phyloP scores from a whole-genome alignment of 2,888 invertebrate species.

The Chrysolina oricalcia region DNA sequence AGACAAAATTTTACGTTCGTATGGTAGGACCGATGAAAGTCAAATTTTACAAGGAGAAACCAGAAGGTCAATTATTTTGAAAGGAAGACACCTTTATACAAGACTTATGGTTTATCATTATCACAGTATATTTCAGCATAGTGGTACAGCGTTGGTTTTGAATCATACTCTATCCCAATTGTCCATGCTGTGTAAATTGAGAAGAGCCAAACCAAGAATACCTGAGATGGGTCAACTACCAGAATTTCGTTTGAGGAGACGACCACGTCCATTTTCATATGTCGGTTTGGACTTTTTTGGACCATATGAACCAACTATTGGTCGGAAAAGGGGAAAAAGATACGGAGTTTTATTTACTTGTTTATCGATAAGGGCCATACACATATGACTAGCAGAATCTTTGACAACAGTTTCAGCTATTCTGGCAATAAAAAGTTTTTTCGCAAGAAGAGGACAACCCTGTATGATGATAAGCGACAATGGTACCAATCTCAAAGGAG shows the following conservation, averaged over 20 bases:
- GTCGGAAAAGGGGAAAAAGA: neutral
- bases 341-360: neutral
- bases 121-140: constrained; percentile 2
- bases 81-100: neutral
- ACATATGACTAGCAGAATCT: neutral
- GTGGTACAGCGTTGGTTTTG: too few relatives aligned
- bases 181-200: too few relatives aligned
- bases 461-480: too few relatives aligned
- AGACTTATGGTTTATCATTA: neutral
- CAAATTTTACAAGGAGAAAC: constrained; percentile 5
- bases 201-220: too few relatives aligned
- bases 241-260: too few relatives aligned
- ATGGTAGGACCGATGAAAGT: constrained; percentile 2
- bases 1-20: neutral
- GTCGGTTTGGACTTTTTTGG: neutral
- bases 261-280: too few relatives aligned
- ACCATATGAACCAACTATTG: neutral
- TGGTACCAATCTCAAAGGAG: too few relatives aligned
- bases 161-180: too few relatives aligned
- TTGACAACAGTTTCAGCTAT: neutral
- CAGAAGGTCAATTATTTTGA: too few relatives aligned
- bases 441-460: neutral
- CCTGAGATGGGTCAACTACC: too few relatives aligned
- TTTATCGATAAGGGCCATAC: neutral
- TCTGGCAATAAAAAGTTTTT: constrained; percentile 16